These are phyloP conservation scores for Lethenteron reissneri DNA, from an alignment of 2,113 vertebrate genomes.

Conservation along the genomic window DNA sequence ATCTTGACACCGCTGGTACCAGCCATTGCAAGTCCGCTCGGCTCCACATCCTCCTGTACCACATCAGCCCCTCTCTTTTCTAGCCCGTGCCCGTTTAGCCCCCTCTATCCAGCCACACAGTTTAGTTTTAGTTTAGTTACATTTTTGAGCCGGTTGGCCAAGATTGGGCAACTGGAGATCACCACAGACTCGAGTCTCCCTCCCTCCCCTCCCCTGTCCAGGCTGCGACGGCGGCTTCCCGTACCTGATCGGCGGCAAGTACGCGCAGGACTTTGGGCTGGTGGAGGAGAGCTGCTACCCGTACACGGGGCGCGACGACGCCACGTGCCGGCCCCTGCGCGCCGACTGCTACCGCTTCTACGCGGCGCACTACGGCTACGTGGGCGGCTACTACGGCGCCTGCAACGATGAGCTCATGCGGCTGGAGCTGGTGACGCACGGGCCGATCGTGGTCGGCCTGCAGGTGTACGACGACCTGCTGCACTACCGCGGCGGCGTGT, in stretches of 20 bases:
- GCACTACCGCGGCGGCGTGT: background rate
- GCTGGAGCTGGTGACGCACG: slow-evolving; percentile 44
- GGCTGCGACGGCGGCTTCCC: slow-evolving; percentile 83
- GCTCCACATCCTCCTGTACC: no score
- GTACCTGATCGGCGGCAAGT: slow-evolving; percentile 64
- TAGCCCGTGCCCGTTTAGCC: background rate
- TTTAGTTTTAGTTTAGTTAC: background rate
- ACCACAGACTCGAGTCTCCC: background rate
- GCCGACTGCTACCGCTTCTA: slow-evolving; percentile 34
- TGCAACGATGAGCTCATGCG: slow-evolving; percentile 78
- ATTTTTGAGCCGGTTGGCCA: background rate
- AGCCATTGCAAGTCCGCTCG: no score
- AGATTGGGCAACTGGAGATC: background rate
- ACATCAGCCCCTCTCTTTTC: background rate
- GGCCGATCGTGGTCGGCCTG: slow-evolving; percentile 41
- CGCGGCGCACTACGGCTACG: slow-evolving; percentile 49
- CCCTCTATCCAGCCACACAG: background rate
- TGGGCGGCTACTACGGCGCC: slow-evolving; percentile 78
- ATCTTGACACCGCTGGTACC: no score
- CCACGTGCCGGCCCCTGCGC: slow-evolving; percentile 28
- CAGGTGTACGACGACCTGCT: background rate
- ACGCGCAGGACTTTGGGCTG: slow-evolving; percentile 64
- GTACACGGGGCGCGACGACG: slow-evolving; percentile 27
- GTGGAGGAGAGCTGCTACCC: slow-evolving; percentile 69
- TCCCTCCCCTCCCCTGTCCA: slow-evolving; percentile 15